A percentile compares a stretch with the other conserved stretches of the same genome.
These are phyloP conservation scores for Punctoribates punctum DNA, from an alignment of 2,888 invertebrate species.

Conservation along the genomic window DNA sequence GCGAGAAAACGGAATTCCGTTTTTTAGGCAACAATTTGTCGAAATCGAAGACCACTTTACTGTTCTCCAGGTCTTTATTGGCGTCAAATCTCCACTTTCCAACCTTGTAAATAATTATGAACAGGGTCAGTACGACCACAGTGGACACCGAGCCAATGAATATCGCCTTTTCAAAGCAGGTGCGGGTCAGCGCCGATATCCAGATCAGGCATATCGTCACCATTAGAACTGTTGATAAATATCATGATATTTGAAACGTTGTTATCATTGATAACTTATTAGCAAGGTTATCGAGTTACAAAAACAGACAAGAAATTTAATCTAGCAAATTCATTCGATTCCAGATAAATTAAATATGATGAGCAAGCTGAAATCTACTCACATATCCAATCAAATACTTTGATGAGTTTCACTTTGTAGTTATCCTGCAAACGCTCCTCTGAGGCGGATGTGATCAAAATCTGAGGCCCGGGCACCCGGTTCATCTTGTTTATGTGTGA, in stretches of 20 bases:
- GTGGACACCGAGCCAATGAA: constrained; percentile 5
- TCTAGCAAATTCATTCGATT: too few species aligned
- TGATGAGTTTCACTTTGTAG: background rate
- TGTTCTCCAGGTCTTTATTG: constrained; percentile 4
- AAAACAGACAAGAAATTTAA: too few species aligned
- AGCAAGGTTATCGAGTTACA: too few species aligned
- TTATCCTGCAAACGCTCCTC: background rate
- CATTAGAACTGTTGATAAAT: constrained; percentile 15
- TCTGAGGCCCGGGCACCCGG: background rate
- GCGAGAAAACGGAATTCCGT: background rate
- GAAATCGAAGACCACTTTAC: constrained; percentile 8
- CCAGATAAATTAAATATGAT: too few species aligned
- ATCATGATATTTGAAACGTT: too few species aligned
- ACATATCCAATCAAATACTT: constrained; percentile 22
- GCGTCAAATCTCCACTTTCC: constrained; percentile 3
- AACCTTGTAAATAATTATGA: constrained; percentile 5
- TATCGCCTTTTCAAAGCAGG: constrained; percentile 4
- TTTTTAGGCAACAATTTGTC: constrained; percentile 26
- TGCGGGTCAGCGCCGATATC: constrained; percentile 12
- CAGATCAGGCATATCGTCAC: background rate
- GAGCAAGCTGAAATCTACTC: too few species aligned
- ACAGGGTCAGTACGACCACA: background rate
- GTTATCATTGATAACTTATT: too few species aligned
- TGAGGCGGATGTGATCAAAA: constrained; percentile 2
- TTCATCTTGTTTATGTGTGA: too few species aligned